phyloP scores from a whole-genome alignment of 2,113 vertebrate species.

The Neodontobutis hainanensis region DNA sequence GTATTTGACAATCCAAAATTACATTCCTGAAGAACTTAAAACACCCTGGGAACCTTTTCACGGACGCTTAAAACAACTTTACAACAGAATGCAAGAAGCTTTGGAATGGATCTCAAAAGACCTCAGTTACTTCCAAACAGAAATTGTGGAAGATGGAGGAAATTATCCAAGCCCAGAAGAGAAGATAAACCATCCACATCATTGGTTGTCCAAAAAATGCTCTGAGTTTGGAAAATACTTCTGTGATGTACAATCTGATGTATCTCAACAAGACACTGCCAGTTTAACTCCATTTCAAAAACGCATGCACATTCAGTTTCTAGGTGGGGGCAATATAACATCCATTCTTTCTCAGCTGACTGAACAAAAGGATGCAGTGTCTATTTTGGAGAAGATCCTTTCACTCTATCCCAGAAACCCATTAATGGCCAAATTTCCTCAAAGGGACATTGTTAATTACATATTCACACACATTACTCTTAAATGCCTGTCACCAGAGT shows the following conservation, averaged over 20 bases:
- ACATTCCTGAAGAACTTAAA: conserved; percentile 75
- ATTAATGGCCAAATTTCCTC: conserved; percentile 54
- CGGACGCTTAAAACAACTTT: conserved; percentile 71
- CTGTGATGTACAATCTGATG: conserved; percentile 17
- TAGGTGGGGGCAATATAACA: conserved; percentile 81
- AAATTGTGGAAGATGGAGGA: conserved; percentile 65
- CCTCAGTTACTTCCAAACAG: conserved; percentile 84
- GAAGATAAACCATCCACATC: conserved; percentile 72
- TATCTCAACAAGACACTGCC: neutral
- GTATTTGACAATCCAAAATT: conserved; percentile 77
- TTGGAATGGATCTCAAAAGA: conserved; percentile 85
- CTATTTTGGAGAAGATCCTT: conserved; percentile 72
- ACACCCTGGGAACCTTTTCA: conserved; percentile 77
- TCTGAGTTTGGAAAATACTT: conserved; percentile 77
- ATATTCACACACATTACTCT: conserved; percentile 77
- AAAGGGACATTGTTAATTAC: conserved; percentile 78
- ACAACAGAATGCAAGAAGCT: conserved; percentile 71
- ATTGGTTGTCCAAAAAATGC: conserved; percentile 76
- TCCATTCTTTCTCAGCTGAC: conserved; percentile 77
- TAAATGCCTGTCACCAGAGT: conserved; percentile 71
- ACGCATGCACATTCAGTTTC: conserved; percentile 75
- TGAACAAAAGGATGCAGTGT: conserved; percentile 66
- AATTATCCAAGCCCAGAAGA: conserved; percentile 33
- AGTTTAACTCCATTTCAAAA: conserved; percentile 61
- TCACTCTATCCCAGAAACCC: conserved; percentile 72